phyloP scores from a whole-genome alignment of 2,888 invertebrate species.

The Clanis bilineata region DNA sequence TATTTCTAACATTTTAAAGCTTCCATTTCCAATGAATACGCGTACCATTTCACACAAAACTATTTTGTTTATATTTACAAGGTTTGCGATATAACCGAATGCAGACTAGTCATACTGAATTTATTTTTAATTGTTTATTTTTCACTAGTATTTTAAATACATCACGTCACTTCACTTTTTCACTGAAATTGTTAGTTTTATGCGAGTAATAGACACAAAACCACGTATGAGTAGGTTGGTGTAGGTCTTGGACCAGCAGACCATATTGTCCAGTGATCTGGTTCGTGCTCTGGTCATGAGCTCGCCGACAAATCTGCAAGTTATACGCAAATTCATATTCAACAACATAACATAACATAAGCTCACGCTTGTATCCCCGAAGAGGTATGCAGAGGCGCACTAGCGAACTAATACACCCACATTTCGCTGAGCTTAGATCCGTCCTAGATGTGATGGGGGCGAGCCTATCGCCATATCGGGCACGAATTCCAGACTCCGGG shows the following conservation, averaged over 20 bases:
- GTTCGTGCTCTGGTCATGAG: conserved; percentile 60
- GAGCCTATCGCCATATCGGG: too few species aligned
- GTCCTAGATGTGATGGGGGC: too few species aligned
- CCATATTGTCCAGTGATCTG: conserved; percentile 58
- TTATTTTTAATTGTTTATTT: background rate
- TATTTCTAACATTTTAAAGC: background rate
- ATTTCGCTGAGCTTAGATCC: too few species aligned
- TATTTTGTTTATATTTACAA: background rate
- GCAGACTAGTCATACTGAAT: background rate
- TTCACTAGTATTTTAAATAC: background rate
- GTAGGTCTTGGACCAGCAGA: conserved; percentile 39
- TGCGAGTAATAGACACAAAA: background rate
- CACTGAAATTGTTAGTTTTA: background rate
- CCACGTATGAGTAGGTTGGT: conserved; percentile 21
- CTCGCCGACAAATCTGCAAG: conserved; percentile 54
- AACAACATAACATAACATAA: too few species aligned
- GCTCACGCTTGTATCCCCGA: too few species aligned
- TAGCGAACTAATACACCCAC: too few species aligned
- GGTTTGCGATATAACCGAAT: background rate
- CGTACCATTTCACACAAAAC: background rate
- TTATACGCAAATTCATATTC: background rate
- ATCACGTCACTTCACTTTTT: background rate
- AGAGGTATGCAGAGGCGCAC: too few species aligned
- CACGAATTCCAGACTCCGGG: too few species aligned
- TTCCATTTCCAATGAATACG: background rate